Base-by-base conservation (phyloP, 2,888 invertebrate genomes). In the Clunio marinus region DNA sequence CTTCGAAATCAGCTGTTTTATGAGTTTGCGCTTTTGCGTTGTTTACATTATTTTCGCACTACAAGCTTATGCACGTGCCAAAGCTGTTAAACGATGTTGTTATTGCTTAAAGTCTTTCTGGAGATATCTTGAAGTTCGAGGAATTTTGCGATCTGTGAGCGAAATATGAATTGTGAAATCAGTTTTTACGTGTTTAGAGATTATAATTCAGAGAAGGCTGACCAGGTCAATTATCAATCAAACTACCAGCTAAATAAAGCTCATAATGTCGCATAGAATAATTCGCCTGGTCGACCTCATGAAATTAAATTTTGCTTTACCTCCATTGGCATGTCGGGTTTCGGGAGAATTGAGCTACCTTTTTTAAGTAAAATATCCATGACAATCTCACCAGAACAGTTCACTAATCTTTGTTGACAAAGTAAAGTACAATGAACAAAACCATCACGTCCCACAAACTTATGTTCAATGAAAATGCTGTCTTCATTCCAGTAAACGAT, bases 401-500 rank as follows among this genome's bases (percentile, higher is more conserved):
- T 66, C 1, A 46, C 7, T 7, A 66, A 13, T 28, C 27, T 27
- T 15, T 66, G 66, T 51, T 66, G 55, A 7, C 66, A 66, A 1
- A 66, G 46, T 3, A 66, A 27, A 20, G 46, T 55, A 7, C 32
- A 20, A 55, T 66, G 66, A n/a, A 66, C 22, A 5, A 66, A 27
- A 1, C 66, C 66, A 15, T 66, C 46, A 0, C 25, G 1, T 7
- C 66, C 66, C n/a, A 66, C 22, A 55, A 66, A 66, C 27, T 55
- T 51, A 27, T 66, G 66, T 8, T 66, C 46, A 25, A 66, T 46
- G 28, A 66, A 66, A 15, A 66, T 28, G 13, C 25, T 32, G 46
- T 66, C 66, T 25, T 66, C 66, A 55, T 55, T 55, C 66, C 66
- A 66, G 27, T 55, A 66, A n/a, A 66, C n/a, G 2, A 55, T 28